Conservation (phyloP, 2,888 invertebrate genomes). For the Sphecodes monilicornis region DNA sequence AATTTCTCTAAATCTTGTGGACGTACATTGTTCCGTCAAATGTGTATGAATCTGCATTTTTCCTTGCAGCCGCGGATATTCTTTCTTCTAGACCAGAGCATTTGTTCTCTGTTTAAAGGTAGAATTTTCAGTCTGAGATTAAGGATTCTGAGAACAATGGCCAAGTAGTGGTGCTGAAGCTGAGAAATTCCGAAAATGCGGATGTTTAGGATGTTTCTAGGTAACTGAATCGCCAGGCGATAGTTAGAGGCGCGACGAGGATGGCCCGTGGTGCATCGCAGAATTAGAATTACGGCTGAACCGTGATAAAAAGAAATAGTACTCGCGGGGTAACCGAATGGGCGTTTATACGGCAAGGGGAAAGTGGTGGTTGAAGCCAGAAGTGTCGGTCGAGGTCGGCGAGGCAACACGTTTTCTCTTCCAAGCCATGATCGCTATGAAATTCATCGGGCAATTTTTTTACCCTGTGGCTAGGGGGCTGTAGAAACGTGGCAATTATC, state of each 20-base stretch:
- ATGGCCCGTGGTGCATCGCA: conserved; percentile 20
- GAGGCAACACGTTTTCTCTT: conserved; percentile 57
- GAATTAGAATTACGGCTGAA: conserved; percentile 24
- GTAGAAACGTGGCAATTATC: conserved; percentile 76
- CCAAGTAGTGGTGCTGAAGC: background rate
- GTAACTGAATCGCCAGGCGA: conserved; percentile 56
- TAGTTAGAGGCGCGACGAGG: conserved; percentile 26
- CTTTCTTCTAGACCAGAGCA: background rate
- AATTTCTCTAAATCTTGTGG: too few relatives aligned
- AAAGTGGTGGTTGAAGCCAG: conserved; percentile 68
- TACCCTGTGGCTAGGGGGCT: conserved; percentile 34
- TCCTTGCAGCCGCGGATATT: background rate
- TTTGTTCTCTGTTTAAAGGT: background rate
- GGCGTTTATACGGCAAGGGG: conserved; percentile 59
- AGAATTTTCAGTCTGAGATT: background rate
- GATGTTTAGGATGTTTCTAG: conserved; percentile 26
- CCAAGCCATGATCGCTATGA: conserved; percentile 37
- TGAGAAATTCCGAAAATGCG: background rate
- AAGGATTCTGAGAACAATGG: background rate
- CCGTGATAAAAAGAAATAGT: conserved; percentile 47
- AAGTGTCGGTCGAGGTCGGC: conserved; percentile 64
- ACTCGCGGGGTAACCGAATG: conserved; percentile 46
- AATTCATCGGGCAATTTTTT: conserved; percentile 61
- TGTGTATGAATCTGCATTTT: background rate
- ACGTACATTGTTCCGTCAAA: too few relatives aligned